Conservation (phyloP, 2,888 invertebrate genomes). For the Eristalinus aeneus region DNA sequence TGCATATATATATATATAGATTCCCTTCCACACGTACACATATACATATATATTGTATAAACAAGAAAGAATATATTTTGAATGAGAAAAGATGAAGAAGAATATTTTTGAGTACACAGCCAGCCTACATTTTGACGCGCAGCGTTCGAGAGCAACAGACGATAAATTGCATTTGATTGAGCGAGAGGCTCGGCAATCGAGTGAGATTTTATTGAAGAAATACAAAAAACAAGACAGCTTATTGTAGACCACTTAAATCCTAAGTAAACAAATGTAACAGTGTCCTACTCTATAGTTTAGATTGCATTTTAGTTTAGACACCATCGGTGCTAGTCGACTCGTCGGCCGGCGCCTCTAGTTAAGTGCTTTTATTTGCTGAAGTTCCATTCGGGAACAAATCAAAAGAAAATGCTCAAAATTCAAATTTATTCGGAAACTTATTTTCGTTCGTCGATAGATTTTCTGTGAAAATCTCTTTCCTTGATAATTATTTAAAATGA, state of each 20-base stretch:
- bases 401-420: constrained; percentile 62
- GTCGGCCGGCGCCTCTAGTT: background rate
- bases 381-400: background rate
- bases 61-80: constrained; percentile 34
- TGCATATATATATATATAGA: constrained; percentile 24
- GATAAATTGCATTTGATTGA: constrained; percentile 45
- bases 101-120: constrained; percentile 64
- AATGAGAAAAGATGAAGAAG: constrained; percentile 29
- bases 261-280: constrained; percentile 17
- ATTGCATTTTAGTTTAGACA: constrained; percentile 36
- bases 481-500: constrained; percentile 38
- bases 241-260: background rate
- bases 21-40: constrained; percentile 14
- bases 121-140: background rate
- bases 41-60: constrained; percentile 24
- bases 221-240: constrained; percentile 1
- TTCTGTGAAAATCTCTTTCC: constrained; percentile 74
- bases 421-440: constrained; percentile 55
- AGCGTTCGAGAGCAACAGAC: background rate
- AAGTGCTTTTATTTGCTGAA: background rate
- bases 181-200: constrained; percentile 50
- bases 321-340: background rate
- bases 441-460: constrained; percentile 67
- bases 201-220: constrained; percentile 36
- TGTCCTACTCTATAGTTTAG: constrained; percentile 11